Conservation (phyloP, 1,140 invertebrate genomes). For the Eulimnadia texana region DNA sequence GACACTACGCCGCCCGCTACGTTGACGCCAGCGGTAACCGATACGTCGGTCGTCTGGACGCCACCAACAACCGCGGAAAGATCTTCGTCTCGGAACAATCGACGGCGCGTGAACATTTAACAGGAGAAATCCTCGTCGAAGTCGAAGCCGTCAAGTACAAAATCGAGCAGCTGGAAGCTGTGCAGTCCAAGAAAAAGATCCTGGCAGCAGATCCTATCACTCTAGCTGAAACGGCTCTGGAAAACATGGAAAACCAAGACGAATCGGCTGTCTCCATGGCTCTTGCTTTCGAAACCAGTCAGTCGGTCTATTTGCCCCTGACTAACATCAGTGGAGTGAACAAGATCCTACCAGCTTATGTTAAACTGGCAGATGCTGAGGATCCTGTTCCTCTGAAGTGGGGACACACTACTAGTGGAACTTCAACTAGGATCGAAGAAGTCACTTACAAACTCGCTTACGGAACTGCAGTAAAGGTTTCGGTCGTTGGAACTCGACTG, state of each 20-base stretch:
- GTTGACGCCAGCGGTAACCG: not conserved
- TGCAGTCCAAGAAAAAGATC: constrained; percentile 37
- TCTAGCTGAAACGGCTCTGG: constrained; percentile 43
- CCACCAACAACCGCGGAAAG: constrained; percentile 1
- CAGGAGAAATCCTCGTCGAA: constrained; percentile 58
- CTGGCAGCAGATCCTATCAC: constrained; percentile 33
- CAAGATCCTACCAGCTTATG: constrained; percentile 51
- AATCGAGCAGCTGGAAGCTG: constrained; percentile 45
- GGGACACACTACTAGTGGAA: constrained; percentile 41
- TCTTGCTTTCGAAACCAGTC: constrained; percentile 48
- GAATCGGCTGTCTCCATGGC: constrained; percentile 37
- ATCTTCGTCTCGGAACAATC: constrained; percentile 4
- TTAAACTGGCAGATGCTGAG: constrained; percentile 41
- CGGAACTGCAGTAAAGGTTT: constrained; percentile 62
- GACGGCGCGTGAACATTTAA: not conserved
- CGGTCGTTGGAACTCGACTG: constrained; percentile 50
- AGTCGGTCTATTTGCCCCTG: constrained; percentile 62
- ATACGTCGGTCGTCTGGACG: constrained; percentile 10
- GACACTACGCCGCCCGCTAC: constrained; percentile 1
- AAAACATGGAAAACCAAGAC: constrained; percentile 38
- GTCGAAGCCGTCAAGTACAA: constrained; percentile 59
- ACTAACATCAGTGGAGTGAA: constrained; percentile 58
- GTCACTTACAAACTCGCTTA: constrained; percentile 43
- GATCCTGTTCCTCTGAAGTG: constrained; percentile 17
- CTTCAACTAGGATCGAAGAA: constrained; percentile 45